A percentile compares a stretch with the other conserved stretches of the same genome.
Evolutionary conservation across 2,888 invertebrate species (phyloP).

Genomic region (Apotomis capreana): DNA sequence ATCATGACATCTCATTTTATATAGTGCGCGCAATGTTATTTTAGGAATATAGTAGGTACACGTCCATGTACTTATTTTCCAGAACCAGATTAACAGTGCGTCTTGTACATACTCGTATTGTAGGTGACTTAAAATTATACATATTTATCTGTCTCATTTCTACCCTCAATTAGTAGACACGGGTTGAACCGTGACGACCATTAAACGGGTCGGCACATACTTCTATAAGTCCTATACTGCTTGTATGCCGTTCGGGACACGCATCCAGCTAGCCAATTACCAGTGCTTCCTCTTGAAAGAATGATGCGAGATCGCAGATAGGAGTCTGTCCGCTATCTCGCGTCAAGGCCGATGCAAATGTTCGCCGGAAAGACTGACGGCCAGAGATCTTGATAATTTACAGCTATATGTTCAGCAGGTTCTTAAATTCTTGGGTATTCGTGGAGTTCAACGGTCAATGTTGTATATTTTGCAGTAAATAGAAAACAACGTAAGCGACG

Average conservation of each 20-base stretch:
- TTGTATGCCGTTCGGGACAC: slow-evolving; percentile 1
- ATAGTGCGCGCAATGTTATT: too few relatives aligned
- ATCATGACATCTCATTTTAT: too few relatives aligned
- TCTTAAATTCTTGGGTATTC: slow-evolving; percentile 10
- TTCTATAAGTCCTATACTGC: too few relatives aligned
- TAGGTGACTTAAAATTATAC: too few relatives aligned
- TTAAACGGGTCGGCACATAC: too few relatives aligned
- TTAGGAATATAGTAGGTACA: too few relatives aligned
- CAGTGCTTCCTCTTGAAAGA: slow-evolving; percentile 35
- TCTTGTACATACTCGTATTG: too few relatives aligned
- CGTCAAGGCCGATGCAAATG: slow-evolving; percentile 41
- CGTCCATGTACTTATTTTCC: too few relatives aligned
- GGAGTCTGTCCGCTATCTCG: slow-evolving; percentile 35
- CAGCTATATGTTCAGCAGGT: slow-evolving; percentile 31
- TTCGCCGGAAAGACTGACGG: slow-evolving; percentile 38
- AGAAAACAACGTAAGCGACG: neutral
- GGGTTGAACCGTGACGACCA: too few relatives aligned
- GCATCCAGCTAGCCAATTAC: slow-evolving; percentile 33
- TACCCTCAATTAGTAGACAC: too few relatives aligned
- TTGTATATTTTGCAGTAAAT: neutral
- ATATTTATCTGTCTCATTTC: too few relatives aligned
- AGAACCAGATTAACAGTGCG: too few relatives aligned
- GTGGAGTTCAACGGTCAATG: neutral
- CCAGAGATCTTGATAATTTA: slow-evolving; percentile 38
- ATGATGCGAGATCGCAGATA: slow-evolving; percentile 37